These are phyloP conservation scores for Ctenomys sociabilis DNA, from an alignment of 2,113 vertebrate genomes.

Conservation along the genomic window DNA sequence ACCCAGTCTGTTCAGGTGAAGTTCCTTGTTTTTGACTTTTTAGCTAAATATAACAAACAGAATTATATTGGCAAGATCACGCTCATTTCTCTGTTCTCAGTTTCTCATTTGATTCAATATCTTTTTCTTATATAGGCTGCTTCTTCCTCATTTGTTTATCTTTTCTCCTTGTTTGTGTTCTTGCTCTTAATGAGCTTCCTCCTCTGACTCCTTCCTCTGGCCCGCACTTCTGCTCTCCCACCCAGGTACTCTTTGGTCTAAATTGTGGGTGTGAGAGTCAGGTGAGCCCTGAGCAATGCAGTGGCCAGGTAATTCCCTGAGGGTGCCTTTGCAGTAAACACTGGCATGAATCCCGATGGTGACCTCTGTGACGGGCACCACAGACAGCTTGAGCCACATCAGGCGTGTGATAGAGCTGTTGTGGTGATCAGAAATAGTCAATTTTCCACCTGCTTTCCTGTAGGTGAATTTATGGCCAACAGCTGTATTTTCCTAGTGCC, in stretches of 20 bases:
- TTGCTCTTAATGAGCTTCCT: not conserved
- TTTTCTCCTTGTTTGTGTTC: not conserved
- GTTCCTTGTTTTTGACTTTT: not conserved
- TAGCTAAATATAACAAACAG: conserved; percentile 41
- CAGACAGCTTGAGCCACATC: not conserved
- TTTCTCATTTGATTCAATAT: not conserved
- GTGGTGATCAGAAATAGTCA: too few relatives aligned
- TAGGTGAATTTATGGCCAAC: not conserved
- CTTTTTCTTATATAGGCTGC: too few relatives aligned
- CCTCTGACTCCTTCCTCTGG: not conserved
- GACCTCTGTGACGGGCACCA: too few relatives aligned
- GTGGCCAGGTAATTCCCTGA: too few relatives aligned
- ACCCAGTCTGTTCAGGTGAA: not conserved
- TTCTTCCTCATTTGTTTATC: not conserved
- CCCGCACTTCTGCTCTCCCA: not conserved
- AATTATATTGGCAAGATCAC: not conserved
- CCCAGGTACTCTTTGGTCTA: not conserved
- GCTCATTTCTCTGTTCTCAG: not conserved
- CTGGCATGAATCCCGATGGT: too few relatives aligned
- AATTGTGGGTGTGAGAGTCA: not conserved
- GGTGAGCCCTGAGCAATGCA: not conserved
- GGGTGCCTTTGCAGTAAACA: not conserved
- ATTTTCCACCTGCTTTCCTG: not conserved
- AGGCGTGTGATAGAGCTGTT: not conserved
- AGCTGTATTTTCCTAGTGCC: not conserved